Conservation (phyloP, 2,888 invertebrate genomes). For the Synergus gifuensis region DNA sequence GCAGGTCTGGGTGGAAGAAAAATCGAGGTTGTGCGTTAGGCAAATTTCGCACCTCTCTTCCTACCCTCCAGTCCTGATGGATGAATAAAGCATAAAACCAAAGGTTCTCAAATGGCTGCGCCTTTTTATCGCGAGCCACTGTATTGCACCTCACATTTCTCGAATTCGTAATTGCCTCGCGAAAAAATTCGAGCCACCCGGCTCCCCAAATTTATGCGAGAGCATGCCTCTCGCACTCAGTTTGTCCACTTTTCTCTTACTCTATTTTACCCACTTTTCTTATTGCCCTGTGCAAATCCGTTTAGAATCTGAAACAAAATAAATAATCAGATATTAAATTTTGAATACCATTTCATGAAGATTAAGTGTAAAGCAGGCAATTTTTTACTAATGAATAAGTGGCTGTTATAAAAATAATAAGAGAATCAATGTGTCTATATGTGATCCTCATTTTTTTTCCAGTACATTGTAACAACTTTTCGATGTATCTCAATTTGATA, state of each 20-base stretch:
- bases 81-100: conserved; percentile 62
- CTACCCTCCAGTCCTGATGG: conserved; percentile 54
- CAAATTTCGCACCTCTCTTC: conserved; percentile 59
- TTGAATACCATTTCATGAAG: too few relatives aligned
- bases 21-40: conserved; percentile 53
- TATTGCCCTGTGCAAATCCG: neutral
- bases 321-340: neutral
- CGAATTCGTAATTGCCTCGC: conserved; percentile 45
- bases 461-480: neutral
- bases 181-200: conserved; percentile 57
- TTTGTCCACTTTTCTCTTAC: neutral
- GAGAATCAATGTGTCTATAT: too few relatives aligned
- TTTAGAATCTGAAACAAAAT: conserved; percentile 19
- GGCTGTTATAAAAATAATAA: too few relatives aligned
- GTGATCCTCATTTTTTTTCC: neutral
- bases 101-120: conserved; percentile 51
- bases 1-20: conserved; percentile 42
- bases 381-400: too few relatives aligned
- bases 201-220: conserved; percentile 58
- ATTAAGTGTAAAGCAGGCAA: too few relatives aligned
- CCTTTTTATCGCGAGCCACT: conserved; percentile 48
- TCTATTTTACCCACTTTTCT: neutral
- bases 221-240: conserved; percentile 57
- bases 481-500: neutral
- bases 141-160: conserved; percentile 49